These are phyloP conservation scores for Eleutherodactylus coqui DNA, from an alignment of 2,797 vertebrate species.

Conservation along the genomic window DNA sequence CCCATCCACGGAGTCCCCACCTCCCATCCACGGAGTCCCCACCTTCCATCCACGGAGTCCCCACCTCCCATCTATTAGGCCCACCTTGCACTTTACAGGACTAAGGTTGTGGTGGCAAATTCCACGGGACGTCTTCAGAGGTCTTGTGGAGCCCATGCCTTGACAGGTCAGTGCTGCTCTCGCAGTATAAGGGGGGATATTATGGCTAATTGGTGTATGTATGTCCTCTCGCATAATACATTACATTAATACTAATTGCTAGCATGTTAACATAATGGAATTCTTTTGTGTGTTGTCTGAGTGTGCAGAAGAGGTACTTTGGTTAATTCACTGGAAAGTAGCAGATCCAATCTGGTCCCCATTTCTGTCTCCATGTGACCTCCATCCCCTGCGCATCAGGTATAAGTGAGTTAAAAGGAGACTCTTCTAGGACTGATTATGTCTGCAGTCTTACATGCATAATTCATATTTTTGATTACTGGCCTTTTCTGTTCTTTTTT, in stretches of 20 bases:
- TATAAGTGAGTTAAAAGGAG: constrained; percentile 50
- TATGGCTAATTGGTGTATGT: no score
- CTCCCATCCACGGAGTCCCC: no score
- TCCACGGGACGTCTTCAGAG: no score
- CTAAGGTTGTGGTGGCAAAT: no score
- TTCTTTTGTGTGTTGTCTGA: constrained; percentile 27
- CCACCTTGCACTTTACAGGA: no score
- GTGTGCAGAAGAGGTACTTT: constrained; percentile 33
- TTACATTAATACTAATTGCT: constrained; percentile 31
- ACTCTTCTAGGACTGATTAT: constrained; percentile 46
- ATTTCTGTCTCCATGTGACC: constrained; percentile 52
- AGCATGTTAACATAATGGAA: constrained; percentile 8
- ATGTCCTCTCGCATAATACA: no score
- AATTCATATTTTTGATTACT: constrained; percentile 60
- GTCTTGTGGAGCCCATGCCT: no score
- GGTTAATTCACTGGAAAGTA: constrained; percentile 49
- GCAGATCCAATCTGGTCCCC: constrained; percentile 45
- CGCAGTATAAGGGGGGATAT: no score
- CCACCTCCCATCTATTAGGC: no score
- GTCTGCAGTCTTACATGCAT: constrained; percentile 53
- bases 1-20: no score
- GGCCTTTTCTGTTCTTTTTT: constrained; percentile 46
- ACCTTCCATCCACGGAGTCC: no score
- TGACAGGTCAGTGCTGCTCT: no score
- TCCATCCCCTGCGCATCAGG: constrained; percentile 45